A percentile compares a stretch with the other conserved stretches of the same genome.
Conservation (phyloP, 2,113 vertebrate genomes). For the Castor canadensis region DNA sequence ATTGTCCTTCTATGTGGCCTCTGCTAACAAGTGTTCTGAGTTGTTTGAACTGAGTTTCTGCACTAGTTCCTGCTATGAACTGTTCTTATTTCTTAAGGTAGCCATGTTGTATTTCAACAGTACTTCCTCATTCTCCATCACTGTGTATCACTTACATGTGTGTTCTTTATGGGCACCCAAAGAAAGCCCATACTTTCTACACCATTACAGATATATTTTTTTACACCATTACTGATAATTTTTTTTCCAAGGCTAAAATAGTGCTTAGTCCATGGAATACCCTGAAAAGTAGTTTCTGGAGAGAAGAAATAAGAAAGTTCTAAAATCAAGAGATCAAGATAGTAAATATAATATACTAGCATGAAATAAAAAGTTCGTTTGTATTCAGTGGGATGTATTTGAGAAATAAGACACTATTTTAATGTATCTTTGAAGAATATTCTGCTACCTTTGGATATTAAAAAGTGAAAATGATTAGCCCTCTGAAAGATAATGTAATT, state of each 20-base stretch:
- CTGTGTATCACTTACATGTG: background rate
- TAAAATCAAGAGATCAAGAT: background rate
- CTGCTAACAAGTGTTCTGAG: background rate
- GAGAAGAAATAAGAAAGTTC: background rate
- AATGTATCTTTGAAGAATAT: background rate
- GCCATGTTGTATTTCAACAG: background rate
- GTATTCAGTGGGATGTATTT: background rate
- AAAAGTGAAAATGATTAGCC: background rate
- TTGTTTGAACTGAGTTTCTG: background rate
- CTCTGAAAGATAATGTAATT: background rate
- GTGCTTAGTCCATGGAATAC: background rate
- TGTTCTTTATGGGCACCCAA: background rate
- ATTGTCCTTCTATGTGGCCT: fast-evolving
- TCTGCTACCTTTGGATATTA: background rate
- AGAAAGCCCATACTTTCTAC: too few relatives aligned
- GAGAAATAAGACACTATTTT: background rate
- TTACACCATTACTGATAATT: background rate
- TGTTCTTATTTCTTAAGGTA: background rate
- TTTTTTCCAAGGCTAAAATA: background rate
- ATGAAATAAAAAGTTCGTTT: background rate
- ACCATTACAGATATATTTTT: too few relatives aligned
- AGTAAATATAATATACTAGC: background rate
- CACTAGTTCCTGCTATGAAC: too few relatives aligned
- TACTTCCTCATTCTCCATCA: background rate
- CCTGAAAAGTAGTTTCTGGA: background rate